Percentiles rank a stretch among this genome's conserved stretches.
Evolutionary conservation across 2,113 vertebrate species (phyloP).

Genomic region (Castor canadensis): DNA sequence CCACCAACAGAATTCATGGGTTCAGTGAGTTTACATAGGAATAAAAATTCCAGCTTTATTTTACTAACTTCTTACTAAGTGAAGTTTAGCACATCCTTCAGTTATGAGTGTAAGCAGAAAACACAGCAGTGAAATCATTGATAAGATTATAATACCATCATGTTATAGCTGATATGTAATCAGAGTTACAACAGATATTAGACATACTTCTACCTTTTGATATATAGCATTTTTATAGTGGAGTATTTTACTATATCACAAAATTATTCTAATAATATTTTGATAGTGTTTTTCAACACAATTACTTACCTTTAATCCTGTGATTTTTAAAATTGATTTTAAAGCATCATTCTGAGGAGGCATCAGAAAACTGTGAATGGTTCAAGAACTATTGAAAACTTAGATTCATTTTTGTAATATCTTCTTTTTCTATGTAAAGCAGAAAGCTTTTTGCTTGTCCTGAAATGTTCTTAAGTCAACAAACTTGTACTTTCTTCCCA

Average conservation of each 20-base stretch:
- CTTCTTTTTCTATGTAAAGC: not conserved
- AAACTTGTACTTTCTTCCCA: conserved; percentile 45
- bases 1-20: not conserved
- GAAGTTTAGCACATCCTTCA: not conserved
- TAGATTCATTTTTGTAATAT: not conserved
- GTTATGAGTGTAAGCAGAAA: not conserved
- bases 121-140: not conserved
- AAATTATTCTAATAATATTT: not conserved
- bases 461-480: conserved; percentile 32
- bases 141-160: not conserved
- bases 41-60: not conserved
- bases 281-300: not conserved
- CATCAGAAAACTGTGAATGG: not conserved
- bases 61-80: not conserved
- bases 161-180: not conserved
- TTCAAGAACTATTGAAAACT: conserved; percentile 32
- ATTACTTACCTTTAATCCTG: not conserved
- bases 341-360: not conserved
- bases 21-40: not conserved
- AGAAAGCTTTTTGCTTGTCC: conserved; percentile 32
- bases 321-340: conserved; percentile 19
- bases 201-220: not conserved
- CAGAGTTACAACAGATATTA: not conserved
- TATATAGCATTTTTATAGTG: not conserved
- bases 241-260: not conserved